Conservation (phyloP, 2,797 vertebrate genomes). For the Anguilla megastoma region DNA sequence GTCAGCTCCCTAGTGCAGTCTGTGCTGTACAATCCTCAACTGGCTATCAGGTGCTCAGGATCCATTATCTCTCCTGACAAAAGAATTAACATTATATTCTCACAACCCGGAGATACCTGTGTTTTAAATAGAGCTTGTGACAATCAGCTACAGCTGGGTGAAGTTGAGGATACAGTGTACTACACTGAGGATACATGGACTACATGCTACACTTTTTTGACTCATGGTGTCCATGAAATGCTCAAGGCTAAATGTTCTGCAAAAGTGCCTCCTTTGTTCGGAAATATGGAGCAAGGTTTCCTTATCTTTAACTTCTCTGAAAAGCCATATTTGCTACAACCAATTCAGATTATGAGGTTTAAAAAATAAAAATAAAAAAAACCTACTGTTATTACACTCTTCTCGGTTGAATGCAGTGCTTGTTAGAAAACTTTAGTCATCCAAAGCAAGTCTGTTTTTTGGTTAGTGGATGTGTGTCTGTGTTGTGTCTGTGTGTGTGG, state of each 20-base stretch:
- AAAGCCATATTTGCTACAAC: neutral
- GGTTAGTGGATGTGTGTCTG: neutral
- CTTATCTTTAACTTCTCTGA: neutral
- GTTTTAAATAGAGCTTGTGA: neutral
- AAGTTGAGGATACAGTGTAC: neutral
- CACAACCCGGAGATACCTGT: neutral
- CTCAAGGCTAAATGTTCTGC: neutral
- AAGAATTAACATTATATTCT: neutral
- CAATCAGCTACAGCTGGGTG: neutral
- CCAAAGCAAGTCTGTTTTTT: neutral
- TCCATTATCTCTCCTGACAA: neutral
- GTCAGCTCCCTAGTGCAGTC: neutral
- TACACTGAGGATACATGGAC: no score
- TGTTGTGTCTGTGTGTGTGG: neutral
- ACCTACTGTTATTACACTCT: neutral
- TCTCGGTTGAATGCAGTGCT: neutral
- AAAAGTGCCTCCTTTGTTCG: neutral
- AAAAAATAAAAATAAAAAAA: neutral
- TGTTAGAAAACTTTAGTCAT: constrained; percentile 23
- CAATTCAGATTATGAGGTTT: neutral
- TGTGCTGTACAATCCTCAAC: neutral
- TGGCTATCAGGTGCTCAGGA: neutral
- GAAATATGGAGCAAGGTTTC: neutral
- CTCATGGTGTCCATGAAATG: neutral
- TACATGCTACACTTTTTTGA: neutral